A percentile compares a stretch with the other conserved stretches of the same genome.
phyloP scores from a whole-genome alignment of 2,113 vertebrate genomes.

The Spermophilus dauricus region DNA sequence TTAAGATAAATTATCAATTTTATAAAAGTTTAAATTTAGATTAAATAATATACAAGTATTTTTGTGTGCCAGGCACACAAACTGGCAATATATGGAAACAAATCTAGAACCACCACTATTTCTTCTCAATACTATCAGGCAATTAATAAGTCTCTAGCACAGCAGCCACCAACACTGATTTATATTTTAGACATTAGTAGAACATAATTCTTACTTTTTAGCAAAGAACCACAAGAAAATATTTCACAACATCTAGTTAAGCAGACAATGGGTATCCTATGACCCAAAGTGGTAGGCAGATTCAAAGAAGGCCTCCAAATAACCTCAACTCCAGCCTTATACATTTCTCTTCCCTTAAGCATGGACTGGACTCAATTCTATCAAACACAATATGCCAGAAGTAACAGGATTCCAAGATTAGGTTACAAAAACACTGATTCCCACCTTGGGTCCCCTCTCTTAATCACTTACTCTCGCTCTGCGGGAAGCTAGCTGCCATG shows the following conservation, averaged over 20 bases:
- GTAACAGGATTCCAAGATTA: slow-evolving; percentile 46
- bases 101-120: slow-evolving; percentile 32
- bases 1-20: slow-evolving; percentile 21
- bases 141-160: background rate
- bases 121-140: background rate
- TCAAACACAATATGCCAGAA: slow-evolving; percentile 33
- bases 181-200: slow-evolving; percentile 45
- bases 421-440: background rate
- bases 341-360: background rate
- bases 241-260: slow-evolving; percentile 4
- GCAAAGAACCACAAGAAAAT: slow-evolving; percentile 1
- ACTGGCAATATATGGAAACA: slow-evolving; percentile 15
- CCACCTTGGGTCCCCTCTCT: background rate
- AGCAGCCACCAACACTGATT: background rate
- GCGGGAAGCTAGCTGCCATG: background rate
- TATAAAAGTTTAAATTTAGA: slow-evolving; percentile 8
- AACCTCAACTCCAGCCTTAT: background rate
- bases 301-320: background rate
- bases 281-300: background rate
- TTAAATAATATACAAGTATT: background rate
- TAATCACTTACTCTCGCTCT: background rate
- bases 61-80: background rate
- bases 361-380: background rate
- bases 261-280: background rate
- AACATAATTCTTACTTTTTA: slow-evolving; percentile 51